Percentiles rank a stretch among this genome's conserved stretches.
phyloP scores from a whole-genome alignment of 2,888 invertebrate species.

The Callosobruchus maculatus region DNA sequence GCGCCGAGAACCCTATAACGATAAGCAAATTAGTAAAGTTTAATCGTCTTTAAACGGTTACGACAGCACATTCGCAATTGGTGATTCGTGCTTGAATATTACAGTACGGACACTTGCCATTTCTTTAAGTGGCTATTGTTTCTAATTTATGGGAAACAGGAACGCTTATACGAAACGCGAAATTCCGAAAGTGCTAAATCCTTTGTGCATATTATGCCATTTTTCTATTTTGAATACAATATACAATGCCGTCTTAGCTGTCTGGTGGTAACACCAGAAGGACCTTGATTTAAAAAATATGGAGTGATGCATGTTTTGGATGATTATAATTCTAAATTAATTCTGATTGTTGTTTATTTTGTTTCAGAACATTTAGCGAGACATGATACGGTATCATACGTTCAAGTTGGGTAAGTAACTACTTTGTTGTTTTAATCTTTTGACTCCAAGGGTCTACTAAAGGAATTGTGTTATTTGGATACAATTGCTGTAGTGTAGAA shows the following conservation, averaged over 20 bases:
- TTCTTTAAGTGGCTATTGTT: background rate
- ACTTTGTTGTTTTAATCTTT: too few species aligned
- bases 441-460: too few species aligned
- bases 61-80: background rate
- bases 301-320: background rate
- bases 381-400: conserved; percentile 37
- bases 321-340: background rate
- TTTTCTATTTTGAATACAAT: background rate
- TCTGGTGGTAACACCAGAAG: background rate
- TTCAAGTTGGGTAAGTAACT: conserved; percentile 37
- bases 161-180: background rate
- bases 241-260: background rate
- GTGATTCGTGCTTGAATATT: background rate
- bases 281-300: background rate
- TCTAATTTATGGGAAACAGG: background rate
- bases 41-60: background rate
- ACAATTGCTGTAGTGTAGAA: too few species aligned
- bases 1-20: too few species aligned
- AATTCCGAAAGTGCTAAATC: background rate
- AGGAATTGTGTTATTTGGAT: too few species aligned
- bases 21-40: background rate
- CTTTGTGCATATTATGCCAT: background rate
- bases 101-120: background rate
- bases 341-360: conserved; percentile 8
- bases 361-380: conserved; percentile 26